These are phyloP conservation scores for Acrocyrtus sp. DNA, from an alignment of 2,888 invertebrate genomes.

Conservation along the genomic window DNA sequence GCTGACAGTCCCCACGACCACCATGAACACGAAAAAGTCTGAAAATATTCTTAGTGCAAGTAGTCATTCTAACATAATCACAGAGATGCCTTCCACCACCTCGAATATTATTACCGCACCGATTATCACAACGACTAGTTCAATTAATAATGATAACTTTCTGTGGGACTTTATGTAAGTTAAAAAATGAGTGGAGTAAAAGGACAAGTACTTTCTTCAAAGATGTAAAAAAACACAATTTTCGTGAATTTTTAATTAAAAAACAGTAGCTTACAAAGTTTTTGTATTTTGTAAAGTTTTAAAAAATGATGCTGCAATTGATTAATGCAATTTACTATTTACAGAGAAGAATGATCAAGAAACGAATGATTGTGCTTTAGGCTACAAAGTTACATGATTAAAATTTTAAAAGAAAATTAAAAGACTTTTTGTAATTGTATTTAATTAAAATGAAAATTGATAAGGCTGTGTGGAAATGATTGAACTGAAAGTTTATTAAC, in stretches of 20 bases:
- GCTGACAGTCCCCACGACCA: conserved; percentile 1
- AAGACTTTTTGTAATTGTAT: neutral
- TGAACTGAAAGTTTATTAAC: neutral
- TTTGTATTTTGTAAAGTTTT: neutral
- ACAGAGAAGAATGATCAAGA: neutral
- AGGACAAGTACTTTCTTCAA: neutral
- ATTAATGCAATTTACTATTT: neutral
- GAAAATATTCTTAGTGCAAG: conserved; percentile 26
- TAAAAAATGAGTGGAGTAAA: neutral
- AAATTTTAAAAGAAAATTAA: neutral
- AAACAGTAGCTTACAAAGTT: neutral
- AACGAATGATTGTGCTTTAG: neutral
- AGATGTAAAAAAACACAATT: conserved; percentile 1
- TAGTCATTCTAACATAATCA: conserved; percentile 38
- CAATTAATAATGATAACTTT: conserved; percentile 52
- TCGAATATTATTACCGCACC: neutral
- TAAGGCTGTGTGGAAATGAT: neutral
- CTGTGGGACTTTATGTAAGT: conserved; percentile 60
- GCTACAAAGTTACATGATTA: neutral
- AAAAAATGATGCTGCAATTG: neutral
- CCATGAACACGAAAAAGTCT: conserved; percentile 40
- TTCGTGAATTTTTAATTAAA: neutral
- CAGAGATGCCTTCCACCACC: conserved; percentile 49
- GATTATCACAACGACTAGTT: conserved; percentile 35
- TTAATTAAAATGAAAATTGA: no score